Conservation (phyloP, 2,797 vertebrate species). For the Adrianichthys oophorus region DNA sequence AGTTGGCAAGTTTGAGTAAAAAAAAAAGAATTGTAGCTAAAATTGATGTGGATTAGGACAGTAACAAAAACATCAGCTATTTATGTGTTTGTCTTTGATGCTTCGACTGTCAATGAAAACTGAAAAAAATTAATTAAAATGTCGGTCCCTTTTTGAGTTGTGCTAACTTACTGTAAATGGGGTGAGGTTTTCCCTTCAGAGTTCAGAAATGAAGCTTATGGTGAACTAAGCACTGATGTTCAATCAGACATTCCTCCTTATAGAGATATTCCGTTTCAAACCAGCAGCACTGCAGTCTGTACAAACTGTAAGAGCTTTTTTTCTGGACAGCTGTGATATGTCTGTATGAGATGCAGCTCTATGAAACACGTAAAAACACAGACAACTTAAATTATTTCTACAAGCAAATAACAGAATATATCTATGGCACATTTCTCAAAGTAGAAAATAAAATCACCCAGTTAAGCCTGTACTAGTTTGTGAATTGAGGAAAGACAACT, state of each 20-base stretch:
- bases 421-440: constrained; percentile 58
- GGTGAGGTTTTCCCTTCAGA: constrained; percentile 8
- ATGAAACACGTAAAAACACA: constrained; percentile 20
- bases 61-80: no score
- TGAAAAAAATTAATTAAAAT: not conserved
- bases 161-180: constrained; percentile 11
- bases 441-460: constrained; percentile 32
- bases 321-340: constrained; percentile 19
- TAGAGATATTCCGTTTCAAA: constrained; percentile 1
- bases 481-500: constrained; percentile 26
- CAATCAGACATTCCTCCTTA: not conserved
- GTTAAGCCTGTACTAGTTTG: constrained; percentile 27
- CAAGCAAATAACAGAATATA: constrained; percentile 25
- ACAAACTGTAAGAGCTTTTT: constrained; percentile 10
- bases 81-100: not conserved
- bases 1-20: not conserved
- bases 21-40: not conserved
- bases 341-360: constrained; percentile 1
- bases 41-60: no score
- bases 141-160: constrained; percentile 51
- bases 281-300: not conserved
- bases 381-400: constrained; percentile 6
- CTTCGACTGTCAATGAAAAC: not conserved
- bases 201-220: constrained; percentile 6
- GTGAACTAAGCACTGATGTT: not conserved